phyloP scores from a whole-genome alignment of 2,888 invertebrate genomes.

The Cheilosia scutellata region DNA sequence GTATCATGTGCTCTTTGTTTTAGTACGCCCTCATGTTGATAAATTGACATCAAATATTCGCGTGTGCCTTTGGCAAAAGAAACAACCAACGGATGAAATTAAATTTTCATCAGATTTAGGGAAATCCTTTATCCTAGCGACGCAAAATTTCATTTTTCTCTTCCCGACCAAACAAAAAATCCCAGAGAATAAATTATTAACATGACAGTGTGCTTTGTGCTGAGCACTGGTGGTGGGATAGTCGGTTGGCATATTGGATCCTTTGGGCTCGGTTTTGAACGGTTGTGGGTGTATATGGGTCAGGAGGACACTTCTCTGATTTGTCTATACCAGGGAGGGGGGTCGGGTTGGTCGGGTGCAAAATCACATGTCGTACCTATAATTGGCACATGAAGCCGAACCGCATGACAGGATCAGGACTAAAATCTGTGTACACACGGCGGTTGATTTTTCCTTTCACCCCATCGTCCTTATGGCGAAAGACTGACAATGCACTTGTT shows the following conservation, averaged over 20 bases:
- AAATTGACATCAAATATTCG: constrained; percentile 74
- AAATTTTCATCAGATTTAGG: constrained; percentile 71
- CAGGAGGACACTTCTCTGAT: constrained; percentile 65
- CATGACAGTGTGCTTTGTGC: constrained; percentile 54
- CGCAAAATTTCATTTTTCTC: constrained; percentile 57
- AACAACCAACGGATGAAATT: constrained; percentile 38
- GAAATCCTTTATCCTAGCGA: constrained; percentile 41
- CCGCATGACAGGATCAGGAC: constrained; percentile 67
- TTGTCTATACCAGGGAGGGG: constrained; percentile 47
- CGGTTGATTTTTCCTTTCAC: constrained; percentile 55
- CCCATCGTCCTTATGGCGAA: constrained; percentile 29
- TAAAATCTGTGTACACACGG: constrained; percentile 57
- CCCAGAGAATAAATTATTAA: constrained; percentile 65
- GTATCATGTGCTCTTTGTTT: constrained; percentile 40
- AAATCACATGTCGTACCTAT: constrained; percentile 71
- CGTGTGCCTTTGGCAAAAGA: not conserved
- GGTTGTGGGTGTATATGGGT: constrained; percentile 33
- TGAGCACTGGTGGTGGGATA: constrained; percentile 1
- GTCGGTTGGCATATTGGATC: constrained; percentile 44
- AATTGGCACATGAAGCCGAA: constrained; percentile 71
- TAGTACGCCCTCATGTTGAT: constrained; percentile 50
- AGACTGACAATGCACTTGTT: constrained; percentile 53
- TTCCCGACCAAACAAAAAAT: constrained; percentile 30
- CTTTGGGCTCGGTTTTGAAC: constrained; percentile 36
- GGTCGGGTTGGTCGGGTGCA: not conserved